Evolutionary conservation across 2,113 vertebrate species (phyloP).

Genomic region (Prolemur simus): DNA sequence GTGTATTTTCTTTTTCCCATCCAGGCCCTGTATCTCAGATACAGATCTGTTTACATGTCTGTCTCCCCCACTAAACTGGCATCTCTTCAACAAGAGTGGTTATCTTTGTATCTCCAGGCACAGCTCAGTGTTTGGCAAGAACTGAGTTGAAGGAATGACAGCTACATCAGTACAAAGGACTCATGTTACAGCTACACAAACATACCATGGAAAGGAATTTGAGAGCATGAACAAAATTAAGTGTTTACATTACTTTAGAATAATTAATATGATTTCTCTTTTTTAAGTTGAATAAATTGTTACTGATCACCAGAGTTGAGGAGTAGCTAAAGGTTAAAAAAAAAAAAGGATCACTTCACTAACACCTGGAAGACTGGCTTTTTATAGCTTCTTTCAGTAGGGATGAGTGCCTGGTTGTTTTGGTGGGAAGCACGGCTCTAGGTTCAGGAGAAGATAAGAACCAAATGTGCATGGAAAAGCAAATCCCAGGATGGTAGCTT

Average conservation of each 20-base stretch:
- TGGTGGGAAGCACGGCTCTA: neutral
- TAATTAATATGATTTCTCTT: neutral
- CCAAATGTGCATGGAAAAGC: neutral
- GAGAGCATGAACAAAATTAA: slow-evolving; percentile 11
- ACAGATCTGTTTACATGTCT: slow-evolving; percentile 65
- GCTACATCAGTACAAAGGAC: slow-evolving; percentile 36
- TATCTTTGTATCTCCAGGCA: slow-evolving; percentile 63
- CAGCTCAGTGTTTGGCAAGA: slow-evolving; percentile 55
- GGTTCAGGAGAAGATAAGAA: neutral
- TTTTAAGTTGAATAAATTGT: slow-evolving; percentile 37
- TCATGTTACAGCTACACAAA: neutral
- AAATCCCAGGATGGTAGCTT: neutral
- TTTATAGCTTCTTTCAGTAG: neutral
- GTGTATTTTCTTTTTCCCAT: neutral
- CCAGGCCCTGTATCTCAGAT: slow-evolving; percentile 36
- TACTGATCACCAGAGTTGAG: neutral
- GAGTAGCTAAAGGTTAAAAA: neutral
- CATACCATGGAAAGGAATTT: neutral
- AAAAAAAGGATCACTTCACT: neutral
- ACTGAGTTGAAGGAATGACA: slow-evolving; percentile 51
- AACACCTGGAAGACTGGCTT: neutral
- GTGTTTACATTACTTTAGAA: slow-evolving; percentile 37
- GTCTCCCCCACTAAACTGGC: slow-evolving; percentile 51
- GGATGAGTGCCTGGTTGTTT: neutral
- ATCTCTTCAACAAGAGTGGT: slow-evolving; percentile 55